These are phyloP conservation scores for Ranitomeya variabilis DNA, from an alignment of 2,113 vertebrate genomes.

Conservation along the genomic window DNA sequence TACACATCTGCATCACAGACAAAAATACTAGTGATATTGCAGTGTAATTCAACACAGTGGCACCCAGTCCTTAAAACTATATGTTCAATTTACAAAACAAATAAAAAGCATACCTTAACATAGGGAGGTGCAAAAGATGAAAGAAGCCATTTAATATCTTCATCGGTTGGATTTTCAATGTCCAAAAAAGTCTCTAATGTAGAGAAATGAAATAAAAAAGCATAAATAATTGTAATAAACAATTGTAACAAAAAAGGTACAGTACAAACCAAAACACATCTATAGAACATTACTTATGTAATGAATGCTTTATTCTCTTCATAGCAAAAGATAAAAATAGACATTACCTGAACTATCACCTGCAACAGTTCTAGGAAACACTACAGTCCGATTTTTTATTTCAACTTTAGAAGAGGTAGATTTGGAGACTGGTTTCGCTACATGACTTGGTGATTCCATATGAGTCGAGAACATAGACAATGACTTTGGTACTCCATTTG, in stretches of 20 bases:
- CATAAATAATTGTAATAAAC: not conserved
- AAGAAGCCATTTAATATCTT: conserved; percentile 85
- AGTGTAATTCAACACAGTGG: too few relatives aligned
- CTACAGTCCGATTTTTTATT: conserved; percentile 80
- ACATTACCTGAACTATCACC: conserved; percentile 84
- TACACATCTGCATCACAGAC: too few relatives aligned
- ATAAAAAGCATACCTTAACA: conserved; percentile 76
- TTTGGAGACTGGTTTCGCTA: conserved; percentile 65
- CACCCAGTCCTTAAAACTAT: too few relatives aligned
- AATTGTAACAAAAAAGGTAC: not conserved
- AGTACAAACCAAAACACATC: not conserved
- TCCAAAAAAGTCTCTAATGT: conserved; percentile 78
- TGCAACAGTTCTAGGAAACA: conserved; percentile 79
- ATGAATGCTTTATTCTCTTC: not conserved
- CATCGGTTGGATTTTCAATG: conserved; percentile 81
- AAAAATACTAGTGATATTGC: too few relatives aligned
- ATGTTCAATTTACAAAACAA: not conserved
- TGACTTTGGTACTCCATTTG: conserved; percentile 63
- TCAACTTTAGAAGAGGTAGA: conserved; percentile 70
- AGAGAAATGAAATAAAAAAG: not conserved
- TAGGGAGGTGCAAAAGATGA: conserved; percentile 92
- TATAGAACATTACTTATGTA: not conserved
- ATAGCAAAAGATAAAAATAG: too few relatives aligned
- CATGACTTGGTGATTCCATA: conserved; percentile 69
- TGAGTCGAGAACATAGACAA: conserved; percentile 64